Evolutionary conservation across 1,140 invertebrate genomes (phyloP).

Genomic region (Trichoplusia ni): DNA sequence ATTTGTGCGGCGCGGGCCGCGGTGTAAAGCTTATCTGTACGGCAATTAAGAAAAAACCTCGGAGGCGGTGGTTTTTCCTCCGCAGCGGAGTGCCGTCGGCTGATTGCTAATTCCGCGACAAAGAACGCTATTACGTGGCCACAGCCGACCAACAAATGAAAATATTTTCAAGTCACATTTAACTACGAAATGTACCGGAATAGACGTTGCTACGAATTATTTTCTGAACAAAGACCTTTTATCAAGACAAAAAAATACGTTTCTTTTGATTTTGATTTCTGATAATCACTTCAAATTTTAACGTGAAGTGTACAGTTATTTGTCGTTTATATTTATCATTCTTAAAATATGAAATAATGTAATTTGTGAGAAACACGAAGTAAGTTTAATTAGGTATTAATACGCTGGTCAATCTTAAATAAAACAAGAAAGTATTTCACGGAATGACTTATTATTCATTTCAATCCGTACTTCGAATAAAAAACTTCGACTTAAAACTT

Average conservation of each 20-base stretch:
- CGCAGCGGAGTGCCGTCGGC: slow-evolving; percentile 41
- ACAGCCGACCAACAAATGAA: slow-evolving; percentile 51
- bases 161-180: slow-evolving; percentile 43
- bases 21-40: slow-evolving; percentile 60
- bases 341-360: too few species aligned
- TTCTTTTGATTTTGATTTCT: too few species aligned
- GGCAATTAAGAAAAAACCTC: slow-evolving; percentile 67
- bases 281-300: too few species aligned
- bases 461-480: neutral
- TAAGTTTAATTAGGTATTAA: too few species aligned
- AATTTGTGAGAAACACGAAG: too few species aligned
- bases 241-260: too few species aligned
- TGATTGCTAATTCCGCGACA: slow-evolving; percentile 75
- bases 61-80: slow-evolving; percentile 50
- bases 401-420: too few species aligned
- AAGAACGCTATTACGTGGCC: slow-evolving; percentile 60
- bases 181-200: slow-evolving; percentile 12
- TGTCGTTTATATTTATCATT: too few species aligned
- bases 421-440: neutral
- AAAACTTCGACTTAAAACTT: slow-evolving; percentile 25
- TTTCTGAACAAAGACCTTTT: neutral
- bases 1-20: slow-evolving; percentile 56
- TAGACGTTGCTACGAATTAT: neutral
- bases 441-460: neutral
- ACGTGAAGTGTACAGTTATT: too few species aligned